Percentiles rank a stretch among this genome's conserved stretches.
Evolutionary conservation across 2,888 invertebrate species (phyloP).

Genomic region (Sycophila texana): DNA sequence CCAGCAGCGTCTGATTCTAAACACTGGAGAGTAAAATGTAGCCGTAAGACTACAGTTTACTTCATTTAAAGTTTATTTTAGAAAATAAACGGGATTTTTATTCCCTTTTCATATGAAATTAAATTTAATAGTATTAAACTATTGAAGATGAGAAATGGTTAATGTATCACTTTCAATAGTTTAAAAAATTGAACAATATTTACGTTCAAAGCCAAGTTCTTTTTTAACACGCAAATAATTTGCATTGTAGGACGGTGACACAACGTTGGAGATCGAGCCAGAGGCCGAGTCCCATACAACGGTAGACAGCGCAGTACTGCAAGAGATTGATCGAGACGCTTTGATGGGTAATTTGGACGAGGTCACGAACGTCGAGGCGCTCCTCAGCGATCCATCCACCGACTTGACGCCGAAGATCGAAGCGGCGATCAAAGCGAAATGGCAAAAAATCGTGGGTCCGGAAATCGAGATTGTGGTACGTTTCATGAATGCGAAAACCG

Average conservation of each 20-base stretch:
- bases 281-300: conserved; percentile 89
- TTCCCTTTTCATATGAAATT: too few relatives aligned
- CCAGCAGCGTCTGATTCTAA: too few relatives aligned
- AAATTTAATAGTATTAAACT: too few relatives aligned
- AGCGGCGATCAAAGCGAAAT: conserved; percentile 87
- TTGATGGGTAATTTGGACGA: conserved; percentile 83
- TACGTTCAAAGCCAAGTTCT: too few relatives aligned
- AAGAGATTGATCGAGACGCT: conserved; percentile 78
- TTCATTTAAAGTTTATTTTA: too few relatives aligned
- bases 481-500: conserved; percentile 55
- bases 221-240: background rate
- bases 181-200: too few relatives aligned
- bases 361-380: conserved; percentile 71
- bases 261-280: conserved; percentile 84
- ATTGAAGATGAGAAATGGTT: background rate
- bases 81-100: too few relatives aligned
- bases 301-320: conserved; percentile 80
- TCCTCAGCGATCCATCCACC: conserved; percentile 75
- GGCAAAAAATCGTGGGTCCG: conserved; percentile 86
- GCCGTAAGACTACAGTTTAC: too few relatives aligned
- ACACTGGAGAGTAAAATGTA: too few relatives aligned
- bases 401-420: conserved; percentile 81
- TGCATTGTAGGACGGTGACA: conserved; percentile 80
- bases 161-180: background rate
- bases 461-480: conserved; percentile 90